Base-by-base conservation (phyloP, 1,140 invertebrate species). In the Caenorhabditis tropicalis region DNA sequence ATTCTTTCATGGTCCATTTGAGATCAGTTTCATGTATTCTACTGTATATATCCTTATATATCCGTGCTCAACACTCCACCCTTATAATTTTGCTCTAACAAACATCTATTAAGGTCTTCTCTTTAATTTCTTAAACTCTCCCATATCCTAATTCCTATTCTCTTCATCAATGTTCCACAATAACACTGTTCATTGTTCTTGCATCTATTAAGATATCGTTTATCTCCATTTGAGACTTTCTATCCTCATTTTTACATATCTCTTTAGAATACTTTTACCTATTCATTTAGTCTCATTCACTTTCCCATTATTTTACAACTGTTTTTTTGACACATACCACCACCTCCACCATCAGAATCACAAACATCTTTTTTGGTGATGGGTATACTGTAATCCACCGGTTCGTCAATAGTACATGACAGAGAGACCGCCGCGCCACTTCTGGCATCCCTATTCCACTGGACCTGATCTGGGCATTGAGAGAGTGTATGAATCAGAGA, bases 401-500 rank as follows among this genome's bases (percentile, higher is more conserved):
- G 65, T 74, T 74, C 36, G 65, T 74, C 65, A 74, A 74, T 43
- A 74, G 65, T 74, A 74, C 65, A 74, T 74, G 65, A 74, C n/a
- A 74, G 65, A 74, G 65, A 74, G 36, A 74, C 65, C 65, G 36
- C 65, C 65, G 65, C 65, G 65, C 65, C 65, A 74, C 65, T 74
- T 43, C 65, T 74, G 33, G 65, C 36, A 74, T 74, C 65, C 65
- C 33, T 46, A 3, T 36, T 74, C 36, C 65, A 74, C 33, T 21
- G 65, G 65, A 74, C 65, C 36, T 74, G 65, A 74, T 74, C 65
- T 74, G 65, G 65, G 65, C 65, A 74, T 6, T 43, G 36, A 74
- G 36, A 74, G 65, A 43, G 36, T 74, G 36, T 43, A 10, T 43
- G 33, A n/a, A 74, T 74, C 36, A 43, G 65, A 74, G 65, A 46